A percentile compares a stretch with the other conserved stretches of the same genome.
These are phyloP conservation scores for Lamellibrachia satsuma DNA, from an alignment of 2,888 invertebrate genomes.

Conservation along the genomic window DNA sequence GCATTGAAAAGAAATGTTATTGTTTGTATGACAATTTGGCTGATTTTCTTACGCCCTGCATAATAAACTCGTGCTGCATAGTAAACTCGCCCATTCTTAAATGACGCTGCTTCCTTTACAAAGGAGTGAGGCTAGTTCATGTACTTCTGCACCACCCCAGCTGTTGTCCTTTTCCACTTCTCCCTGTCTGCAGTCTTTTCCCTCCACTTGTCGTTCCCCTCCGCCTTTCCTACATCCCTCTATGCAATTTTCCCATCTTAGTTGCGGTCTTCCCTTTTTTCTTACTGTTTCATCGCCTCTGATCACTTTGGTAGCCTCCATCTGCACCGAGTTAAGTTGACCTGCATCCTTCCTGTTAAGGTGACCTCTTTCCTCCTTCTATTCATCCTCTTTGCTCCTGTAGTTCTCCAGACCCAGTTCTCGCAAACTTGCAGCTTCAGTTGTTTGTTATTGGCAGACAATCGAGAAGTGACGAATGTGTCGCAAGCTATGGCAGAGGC, in stretches of 20 bases:
- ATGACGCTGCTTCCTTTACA: not conserved
- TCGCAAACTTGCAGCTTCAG: not conserved
- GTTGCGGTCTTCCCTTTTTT: no score
- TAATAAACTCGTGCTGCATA: not conserved
- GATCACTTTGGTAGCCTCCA: not conserved
- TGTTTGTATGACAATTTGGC: not conserved
- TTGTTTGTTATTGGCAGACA: constrained; percentile 29
- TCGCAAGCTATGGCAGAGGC: constrained; percentile 51
- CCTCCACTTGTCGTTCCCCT: no score
- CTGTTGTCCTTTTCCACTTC: no score
- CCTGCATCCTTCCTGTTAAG: not conserved
- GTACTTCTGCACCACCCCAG: no score
- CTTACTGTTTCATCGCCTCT: no score
- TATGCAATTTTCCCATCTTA: no score
- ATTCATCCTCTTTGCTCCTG: no score
- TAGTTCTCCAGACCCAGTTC: no score
- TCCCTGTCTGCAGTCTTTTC: no score
- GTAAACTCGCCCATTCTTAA: not conserved
- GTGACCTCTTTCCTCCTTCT: not conserved
- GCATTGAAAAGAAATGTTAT: not conserved
- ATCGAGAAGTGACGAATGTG: constrained; percentile 46
- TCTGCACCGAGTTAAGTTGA: not conserved
- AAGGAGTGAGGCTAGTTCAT: no score
- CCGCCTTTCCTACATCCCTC: no score
- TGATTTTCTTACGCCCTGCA: not conserved